phyloP scores from a whole-genome alignment of 2,888 invertebrate species.

The Coecobrya sp. region DNA sequence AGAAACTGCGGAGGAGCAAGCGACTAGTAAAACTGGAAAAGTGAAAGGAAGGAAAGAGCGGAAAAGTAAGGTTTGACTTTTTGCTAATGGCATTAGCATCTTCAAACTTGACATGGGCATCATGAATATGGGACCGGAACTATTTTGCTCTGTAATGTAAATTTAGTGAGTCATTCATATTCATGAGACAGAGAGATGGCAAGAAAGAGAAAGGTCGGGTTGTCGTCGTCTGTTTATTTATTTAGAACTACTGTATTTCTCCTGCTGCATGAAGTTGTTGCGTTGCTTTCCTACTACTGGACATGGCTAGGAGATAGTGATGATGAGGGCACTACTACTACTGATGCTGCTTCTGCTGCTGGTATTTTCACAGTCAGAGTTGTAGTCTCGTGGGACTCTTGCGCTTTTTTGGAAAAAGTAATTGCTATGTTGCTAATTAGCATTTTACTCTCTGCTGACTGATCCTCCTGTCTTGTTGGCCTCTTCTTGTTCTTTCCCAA shows the following conservation, averaged over 20 bases:
- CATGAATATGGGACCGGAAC: neutral
- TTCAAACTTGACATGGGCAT: neutral
- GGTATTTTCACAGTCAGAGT: neutral
- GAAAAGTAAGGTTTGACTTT: slow-evolving; percentile 21
- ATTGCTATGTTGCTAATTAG: slow-evolving; percentile 8
- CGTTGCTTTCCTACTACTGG: neutral
- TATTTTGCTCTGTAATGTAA: neutral
- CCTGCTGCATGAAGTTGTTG: slow-evolving; percentile 2
- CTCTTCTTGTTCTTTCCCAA: neutral
- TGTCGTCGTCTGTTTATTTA: slow-evolving; percentile 38
- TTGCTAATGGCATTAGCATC: slow-evolving; percentile 12
- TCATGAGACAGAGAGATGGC: slow-evolving; percentile 45
- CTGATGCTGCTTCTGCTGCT: neutral
- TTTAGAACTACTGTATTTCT: neutral
- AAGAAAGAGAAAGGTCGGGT: slow-evolving; percentile 13
- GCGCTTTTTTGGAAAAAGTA: neutral
- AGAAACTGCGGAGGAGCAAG: neutral
- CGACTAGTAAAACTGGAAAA: neutral
- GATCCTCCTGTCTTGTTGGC: neutral
- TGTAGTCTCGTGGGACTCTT: neutral
- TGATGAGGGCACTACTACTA: neutral
- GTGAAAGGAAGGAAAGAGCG: neutral
- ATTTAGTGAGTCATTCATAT: slow-evolving; percentile 65
- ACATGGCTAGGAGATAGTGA: neutral
- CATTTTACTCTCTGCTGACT: neutral